Evolutionary conservation across 1,140 invertebrate genomes (phyloP).

Genomic region (Heliothis subflexa): DNA sequence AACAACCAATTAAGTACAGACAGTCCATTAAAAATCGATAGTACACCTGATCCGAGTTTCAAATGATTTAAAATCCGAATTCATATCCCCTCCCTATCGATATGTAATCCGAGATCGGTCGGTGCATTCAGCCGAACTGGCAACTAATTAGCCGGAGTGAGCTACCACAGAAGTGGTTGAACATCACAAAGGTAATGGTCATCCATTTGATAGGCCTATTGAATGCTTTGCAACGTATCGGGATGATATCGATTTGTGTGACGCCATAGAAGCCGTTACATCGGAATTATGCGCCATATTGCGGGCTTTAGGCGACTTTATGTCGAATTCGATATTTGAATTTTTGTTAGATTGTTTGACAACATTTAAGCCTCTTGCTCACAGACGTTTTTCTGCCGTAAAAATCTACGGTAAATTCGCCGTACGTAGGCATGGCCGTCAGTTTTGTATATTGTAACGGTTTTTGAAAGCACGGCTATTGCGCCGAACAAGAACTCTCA

Average conservation of each 20-base stretch:
- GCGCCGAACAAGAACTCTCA: too few species aligned
- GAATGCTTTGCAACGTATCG: slow-evolving; percentile 32
- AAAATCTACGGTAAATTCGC: too few species aligned
- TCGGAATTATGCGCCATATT: neutral
- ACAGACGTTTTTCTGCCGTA: too few species aligned
- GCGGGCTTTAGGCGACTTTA: neutral
- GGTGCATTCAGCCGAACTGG: slow-evolving; percentile 51
- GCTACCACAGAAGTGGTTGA: slow-evolving; percentile 43
- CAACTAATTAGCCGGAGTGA: slow-evolving; percentile 54
- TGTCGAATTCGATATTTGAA: neutral
- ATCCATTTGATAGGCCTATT: slow-evolving; percentile 51
- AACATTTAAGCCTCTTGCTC: too few species aligned
- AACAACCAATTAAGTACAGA: neutral
- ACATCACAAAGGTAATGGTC: slow-evolving; percentile 56
- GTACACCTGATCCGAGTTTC: neutral
- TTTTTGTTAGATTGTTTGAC: too few species aligned
- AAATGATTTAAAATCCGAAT: slow-evolving; percentile 3
- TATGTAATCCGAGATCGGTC: slow-evolving; percentile 49
- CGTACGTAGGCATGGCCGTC: too few species aligned
- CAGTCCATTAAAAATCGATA: neutral
- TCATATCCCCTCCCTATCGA: neutral
- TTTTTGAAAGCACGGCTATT: too few species aligned
- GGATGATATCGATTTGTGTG: slow-evolving; percentile 29
- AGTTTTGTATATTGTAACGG: too few species aligned
- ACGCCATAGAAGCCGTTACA: neutral